Conservation (phyloP, 2,113 vertebrate genomes). For the Pipa parva region DNA sequence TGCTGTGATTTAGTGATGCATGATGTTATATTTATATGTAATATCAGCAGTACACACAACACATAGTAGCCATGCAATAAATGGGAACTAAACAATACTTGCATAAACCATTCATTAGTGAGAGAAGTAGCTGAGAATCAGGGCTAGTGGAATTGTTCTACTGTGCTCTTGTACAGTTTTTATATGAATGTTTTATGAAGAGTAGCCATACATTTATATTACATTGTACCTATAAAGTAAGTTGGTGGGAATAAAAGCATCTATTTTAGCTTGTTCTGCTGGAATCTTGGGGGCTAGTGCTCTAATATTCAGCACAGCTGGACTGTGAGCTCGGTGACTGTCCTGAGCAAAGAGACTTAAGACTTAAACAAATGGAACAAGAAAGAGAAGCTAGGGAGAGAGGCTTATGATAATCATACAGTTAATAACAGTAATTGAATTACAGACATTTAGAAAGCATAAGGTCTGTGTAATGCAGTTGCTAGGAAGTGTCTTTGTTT, state of each 20-base stretch:
- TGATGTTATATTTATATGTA: too few species aligned
- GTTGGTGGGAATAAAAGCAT: neutral
- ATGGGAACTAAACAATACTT: too few species aligned
- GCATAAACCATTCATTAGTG: too few species aligned
- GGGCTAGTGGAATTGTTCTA: too few species aligned
- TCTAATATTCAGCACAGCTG: conserved; percentile 16
- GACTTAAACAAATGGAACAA: conserved; percentile 24
- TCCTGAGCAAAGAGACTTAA: conserved; percentile 31
- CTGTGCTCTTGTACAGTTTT: too few species aligned
- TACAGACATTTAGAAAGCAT: conserved; percentile 31
- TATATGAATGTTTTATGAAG: neutral
- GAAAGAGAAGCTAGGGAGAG: conserved; percentile 19
- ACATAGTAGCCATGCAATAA: too few species aligned
- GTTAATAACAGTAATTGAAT: conserved; percentile 39
- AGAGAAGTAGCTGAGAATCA: too few species aligned
- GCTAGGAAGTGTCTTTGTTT: neutral
- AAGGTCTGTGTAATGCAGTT: conserved; percentile 5
- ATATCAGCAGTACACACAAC: too few species aligned
- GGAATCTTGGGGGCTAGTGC: neutral
- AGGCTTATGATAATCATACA: conserved; percentile 41
- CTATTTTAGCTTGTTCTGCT: neutral
- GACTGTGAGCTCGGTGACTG: conserved; percentile 3
- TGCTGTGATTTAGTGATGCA: too few species aligned
- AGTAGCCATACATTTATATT: neutral
- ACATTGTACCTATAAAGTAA: neutral